phyloP scores from a whole-genome alignment of 2,113 vertebrate species.

The Morone saxatilis region DNA sequence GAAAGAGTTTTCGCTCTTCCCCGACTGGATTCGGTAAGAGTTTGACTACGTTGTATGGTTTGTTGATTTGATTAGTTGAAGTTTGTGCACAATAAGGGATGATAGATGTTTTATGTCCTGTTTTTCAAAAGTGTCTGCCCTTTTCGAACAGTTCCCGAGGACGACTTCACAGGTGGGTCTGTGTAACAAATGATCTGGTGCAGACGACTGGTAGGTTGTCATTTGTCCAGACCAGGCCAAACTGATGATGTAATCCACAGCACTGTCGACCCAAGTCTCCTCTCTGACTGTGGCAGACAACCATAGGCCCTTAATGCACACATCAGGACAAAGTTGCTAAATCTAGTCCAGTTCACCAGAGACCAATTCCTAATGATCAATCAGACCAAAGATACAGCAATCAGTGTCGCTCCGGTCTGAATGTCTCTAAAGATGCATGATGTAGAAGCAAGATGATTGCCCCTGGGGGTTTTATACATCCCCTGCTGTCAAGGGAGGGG shows the following conservation, averaged over 20 bases:
- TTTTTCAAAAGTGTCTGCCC: too few relatives aligned
- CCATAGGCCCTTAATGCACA: not conserved
- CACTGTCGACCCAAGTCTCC: not conserved
- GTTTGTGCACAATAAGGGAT: too few relatives aligned
- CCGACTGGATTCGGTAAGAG: too few relatives aligned
- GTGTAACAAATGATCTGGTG: too few relatives aligned
- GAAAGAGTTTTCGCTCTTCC: too few relatives aligned
- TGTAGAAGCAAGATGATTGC: slow-evolving; percentile 12
- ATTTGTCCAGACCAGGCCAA: not conserved
- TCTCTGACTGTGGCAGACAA: not conserved
- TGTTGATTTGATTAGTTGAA: too few relatives aligned
- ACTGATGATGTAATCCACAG: not conserved
- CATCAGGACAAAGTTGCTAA: not conserved
- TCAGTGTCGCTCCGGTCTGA: not conserved
- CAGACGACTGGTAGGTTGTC: too few relatives aligned
- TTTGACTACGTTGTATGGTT: too few relatives aligned
- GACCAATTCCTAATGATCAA: slow-evolving; percentile 19
- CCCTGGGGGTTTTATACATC: slow-evolving; percentile 3
- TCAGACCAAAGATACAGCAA: not conserved
- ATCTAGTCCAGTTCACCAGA: not conserved
- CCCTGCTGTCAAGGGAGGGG: not conserved
- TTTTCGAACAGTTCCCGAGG: too few relatives aligned
- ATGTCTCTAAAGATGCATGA: slow-evolving; percentile 11
- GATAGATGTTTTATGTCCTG: too few relatives aligned
- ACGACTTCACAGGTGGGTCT: too few relatives aligned